phyloP scores from a whole-genome alignment of 2,113 vertebrate species.

The Entelurus aequoreus region DNA sequence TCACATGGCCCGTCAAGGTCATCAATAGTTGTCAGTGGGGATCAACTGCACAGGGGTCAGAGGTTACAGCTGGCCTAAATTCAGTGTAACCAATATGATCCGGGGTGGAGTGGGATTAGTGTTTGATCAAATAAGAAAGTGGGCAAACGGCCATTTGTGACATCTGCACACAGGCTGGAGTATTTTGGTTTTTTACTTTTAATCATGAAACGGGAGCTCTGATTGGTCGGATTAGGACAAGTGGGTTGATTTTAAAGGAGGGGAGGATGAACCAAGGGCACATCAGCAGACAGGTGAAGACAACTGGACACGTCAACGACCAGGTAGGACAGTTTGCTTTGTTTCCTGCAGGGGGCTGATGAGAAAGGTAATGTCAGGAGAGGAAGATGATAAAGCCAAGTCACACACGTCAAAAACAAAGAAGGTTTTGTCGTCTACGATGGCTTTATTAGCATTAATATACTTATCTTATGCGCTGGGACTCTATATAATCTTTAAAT shows the following conservation, averaged over 20 bases:
- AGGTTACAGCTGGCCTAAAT: slow-evolving; percentile 5
- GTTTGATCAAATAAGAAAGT: slow-evolving; percentile 6
- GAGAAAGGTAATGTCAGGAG: background rate
- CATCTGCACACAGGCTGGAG: slow-evolving; percentile 8
- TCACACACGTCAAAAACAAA: too few relatives aligned
- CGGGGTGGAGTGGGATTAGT: background rate
- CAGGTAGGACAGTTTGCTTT: slow-evolving; percentile 6
- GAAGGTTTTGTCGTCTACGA: too few relatives aligned
- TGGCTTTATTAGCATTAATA: background rate
- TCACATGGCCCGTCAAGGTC: background rate
- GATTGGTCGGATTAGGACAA: slow-evolving; percentile 44
- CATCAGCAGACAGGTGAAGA: background rate
- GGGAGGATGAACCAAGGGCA: background rate
- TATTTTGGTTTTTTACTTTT: slow-evolving; percentile 8
- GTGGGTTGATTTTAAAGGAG: slow-evolving; percentile 11
- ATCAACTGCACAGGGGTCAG: background rate
- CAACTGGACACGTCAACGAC: background rate
- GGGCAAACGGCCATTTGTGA: slow-evolving; percentile 5
- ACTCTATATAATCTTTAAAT: background rate
- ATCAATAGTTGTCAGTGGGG: background rate
- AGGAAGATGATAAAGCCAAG: too few relatives aligned
- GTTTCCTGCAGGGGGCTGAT: background rate
- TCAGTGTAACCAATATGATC: background rate
- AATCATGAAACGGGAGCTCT: slow-evolving; percentile 25
- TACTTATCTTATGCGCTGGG: too few relatives aligned